These are phyloP conservation scores for Ephialtes manifestator DNA, from an alignment of 2,888 invertebrate species.

Conservation along the genomic window DNA sequence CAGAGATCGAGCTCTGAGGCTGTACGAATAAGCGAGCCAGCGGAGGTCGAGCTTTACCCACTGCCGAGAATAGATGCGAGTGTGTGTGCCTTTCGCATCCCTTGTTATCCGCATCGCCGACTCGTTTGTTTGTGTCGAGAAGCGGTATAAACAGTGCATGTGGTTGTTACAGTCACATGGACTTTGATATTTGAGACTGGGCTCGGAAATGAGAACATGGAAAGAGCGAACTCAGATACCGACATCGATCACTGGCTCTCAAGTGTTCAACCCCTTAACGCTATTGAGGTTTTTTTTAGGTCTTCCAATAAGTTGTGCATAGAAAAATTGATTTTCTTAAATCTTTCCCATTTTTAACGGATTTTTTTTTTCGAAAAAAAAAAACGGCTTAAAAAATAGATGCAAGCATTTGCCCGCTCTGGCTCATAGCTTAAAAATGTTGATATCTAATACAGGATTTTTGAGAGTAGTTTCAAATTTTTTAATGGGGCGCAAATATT, in stretches of 20 bases:
- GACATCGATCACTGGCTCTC: conserved; percentile 6
- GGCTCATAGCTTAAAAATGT: too few relatives aligned
- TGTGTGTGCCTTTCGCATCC: conserved; percentile 14
- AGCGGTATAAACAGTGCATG: neutral
- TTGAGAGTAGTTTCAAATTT: too few relatives aligned
- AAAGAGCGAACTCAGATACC: neutral
- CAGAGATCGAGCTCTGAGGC: conserved; percentile 36
- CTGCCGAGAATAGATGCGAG: conserved; percentile 47
- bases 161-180: conserved; percentile 7
- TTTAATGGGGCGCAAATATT: too few relatives aligned
- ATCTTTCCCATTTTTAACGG: too few relatives aligned
- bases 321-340: too few relatives aligned
- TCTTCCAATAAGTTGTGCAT: too few relatives aligned
- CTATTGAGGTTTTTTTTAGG: neutral
- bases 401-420: too few relatives aligned
- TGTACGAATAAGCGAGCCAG: conserved; percentile 52
- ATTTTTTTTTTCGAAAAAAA: too few relatives aligned
- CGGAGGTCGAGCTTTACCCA: conserved; percentile 34
- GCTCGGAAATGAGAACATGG: neutral
- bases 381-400: too few relatives aligned
- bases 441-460: too few relatives aligned
- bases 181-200: neutral
- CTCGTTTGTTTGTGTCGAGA: conserved; percentile 16
- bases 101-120: conserved; percentile 46
- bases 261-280: neutral